A percentile compares a stretch with the other conserved stretches of the same genome.
Evolutionary conservation across 2,797 vertebrate species (phyloP).

Genomic region (Xerus rutilus): DNA sequence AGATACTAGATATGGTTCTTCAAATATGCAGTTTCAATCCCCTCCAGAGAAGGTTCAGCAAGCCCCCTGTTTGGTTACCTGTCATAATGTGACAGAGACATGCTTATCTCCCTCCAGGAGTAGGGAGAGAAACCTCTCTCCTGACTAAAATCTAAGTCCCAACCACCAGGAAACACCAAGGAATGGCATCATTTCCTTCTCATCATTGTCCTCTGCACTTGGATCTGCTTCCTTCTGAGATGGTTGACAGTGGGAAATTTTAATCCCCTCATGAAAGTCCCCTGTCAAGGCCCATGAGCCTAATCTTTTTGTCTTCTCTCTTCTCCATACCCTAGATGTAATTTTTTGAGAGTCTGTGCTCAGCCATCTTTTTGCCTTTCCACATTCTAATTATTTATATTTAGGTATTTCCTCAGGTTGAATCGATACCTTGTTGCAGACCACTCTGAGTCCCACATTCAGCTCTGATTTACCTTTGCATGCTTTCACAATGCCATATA

Average conservation of each 20-base stretch:
- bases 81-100: neutral
- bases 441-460: neutral
- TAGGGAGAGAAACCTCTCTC: neutral
- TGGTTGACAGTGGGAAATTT: neutral
- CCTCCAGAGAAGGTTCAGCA: neutral
- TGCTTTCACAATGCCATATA: neutral
- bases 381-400: neutral
- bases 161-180: neutral
- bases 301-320: neutral
- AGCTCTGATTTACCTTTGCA: neutral
- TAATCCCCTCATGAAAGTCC: neutral
- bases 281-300: neutral
- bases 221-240: neutral
- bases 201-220: neutral
- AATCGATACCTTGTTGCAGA: neutral
- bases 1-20: neutral
- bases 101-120: neutral
- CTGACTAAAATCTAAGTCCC: neutral
- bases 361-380: neutral
- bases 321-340: neutral
- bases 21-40: neutral
- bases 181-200: neutral
- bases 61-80: neutral
- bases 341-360: neutral
- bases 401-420: neutral